Evolutionary conservation across 2,888 invertebrate species (phyloP).

Genomic region (Pegoplata infirma): DNA sequence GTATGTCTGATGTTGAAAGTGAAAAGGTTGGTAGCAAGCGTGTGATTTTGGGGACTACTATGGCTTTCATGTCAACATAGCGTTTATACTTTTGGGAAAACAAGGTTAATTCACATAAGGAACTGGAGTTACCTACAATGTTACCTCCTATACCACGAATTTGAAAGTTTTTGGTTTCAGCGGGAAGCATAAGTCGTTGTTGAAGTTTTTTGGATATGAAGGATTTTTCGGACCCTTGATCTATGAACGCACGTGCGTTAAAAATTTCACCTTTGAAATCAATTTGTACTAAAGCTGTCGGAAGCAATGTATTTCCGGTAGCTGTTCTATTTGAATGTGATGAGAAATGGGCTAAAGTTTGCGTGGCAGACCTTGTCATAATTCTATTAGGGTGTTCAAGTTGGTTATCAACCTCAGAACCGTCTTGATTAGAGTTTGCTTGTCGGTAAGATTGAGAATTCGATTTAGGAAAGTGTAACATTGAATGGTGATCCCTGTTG

Average conservation of each 20-base stretch:
- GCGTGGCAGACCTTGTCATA: too few species aligned
- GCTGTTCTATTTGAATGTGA: too few species aligned
- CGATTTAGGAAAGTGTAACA: not conserved
- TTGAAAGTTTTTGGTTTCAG: not conserved
- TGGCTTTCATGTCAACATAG: not conserved
- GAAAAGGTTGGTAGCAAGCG: not conserved
- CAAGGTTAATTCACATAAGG: not conserved
- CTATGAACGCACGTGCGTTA: not conserved
- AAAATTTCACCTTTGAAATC: too few species aligned
- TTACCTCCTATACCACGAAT: constrained; percentile 10
- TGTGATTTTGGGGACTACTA: constrained; percentile 7
- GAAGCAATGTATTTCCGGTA: too few species aligned
- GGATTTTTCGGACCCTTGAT: constrained; percentile 19
- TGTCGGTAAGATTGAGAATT: not conserved
- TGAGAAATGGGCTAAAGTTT: too few species aligned
- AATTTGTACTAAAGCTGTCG: not conserved
- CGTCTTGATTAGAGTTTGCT: too few species aligned
- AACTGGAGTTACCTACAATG: not conserved
- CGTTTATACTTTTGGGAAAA: constrained; percentile 1
- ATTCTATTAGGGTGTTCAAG: too few species aligned
- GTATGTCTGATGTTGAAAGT: not conserved
- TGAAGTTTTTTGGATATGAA: constrained; percentile 14
- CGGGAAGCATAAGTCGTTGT: not conserved
- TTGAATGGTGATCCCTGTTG: constrained; percentile 8
- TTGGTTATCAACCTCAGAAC: too few species aligned